Base-by-base conservation (phyloP, 1,140 invertebrate genomes). In the Chironomus tepperi region DNA sequence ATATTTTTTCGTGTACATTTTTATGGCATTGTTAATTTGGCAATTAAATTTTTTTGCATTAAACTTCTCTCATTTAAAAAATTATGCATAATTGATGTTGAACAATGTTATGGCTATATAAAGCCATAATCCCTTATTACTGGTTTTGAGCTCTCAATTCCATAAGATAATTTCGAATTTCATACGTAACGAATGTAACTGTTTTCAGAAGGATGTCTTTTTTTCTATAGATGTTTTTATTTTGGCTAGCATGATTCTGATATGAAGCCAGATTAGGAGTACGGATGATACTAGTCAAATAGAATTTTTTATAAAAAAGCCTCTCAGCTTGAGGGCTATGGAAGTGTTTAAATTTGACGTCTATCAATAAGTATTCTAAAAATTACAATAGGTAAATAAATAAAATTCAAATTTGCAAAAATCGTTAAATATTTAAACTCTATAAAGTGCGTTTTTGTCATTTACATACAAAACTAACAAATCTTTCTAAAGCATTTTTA, bases 11-110 rank as follows among this genome's bases (percentile, higher is more conserved):
- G n/a, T 57, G 43, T 47, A 9, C 9, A 47, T 47, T 57, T 57
- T 57, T n/a, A 57, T 57, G 47, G 5, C 47, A 15, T 57, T 57
- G 47, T 57, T 57, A 57, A 57, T 57, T 57, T 57, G 47, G 12
- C 47, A 57, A 57, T 57, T 57, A 57, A 57, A 57, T 1, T 0
- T 12, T n/a, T 12, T n/a, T 10, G 15, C 12, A n/a, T n/a, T n/a
- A 57, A 57, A 57, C 9, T 57, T 57, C n/a, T 57, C 12, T n/a
- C n/a, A 12, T n/a, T n/a, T n/a, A 57, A 12, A 57, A 57, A 57
- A 15, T 57, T 57, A 15, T 57, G 47, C 47, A 57, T 57, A 57
- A 57, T 57, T 57, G 47, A 57, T 57, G 47, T n/a, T 57, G n/a
- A 47, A 15, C 15, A 47, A 47, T 47, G 43, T 10, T 10, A 47